These are phyloP conservation scores for Spatulosminthurus flaviceps DNA, from an alignment of 2,888 invertebrate species.

Conservation along the genomic window DNA sequence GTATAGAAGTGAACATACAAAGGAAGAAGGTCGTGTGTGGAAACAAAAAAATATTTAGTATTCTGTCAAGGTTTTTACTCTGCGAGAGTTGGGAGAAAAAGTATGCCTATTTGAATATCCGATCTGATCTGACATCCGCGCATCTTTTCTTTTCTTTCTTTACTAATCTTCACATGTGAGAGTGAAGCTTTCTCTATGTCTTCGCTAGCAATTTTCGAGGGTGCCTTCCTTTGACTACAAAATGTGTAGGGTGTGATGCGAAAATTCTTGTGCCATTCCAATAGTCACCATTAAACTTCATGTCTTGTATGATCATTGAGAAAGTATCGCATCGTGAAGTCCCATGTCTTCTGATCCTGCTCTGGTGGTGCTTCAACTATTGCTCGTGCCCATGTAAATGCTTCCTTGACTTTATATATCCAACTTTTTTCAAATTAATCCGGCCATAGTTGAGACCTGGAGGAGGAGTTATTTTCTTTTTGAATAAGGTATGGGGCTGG, in stretches of 20 bases:
- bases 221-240: conserved; percentile 26
- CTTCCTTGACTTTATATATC: not conserved
- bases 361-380: too few relatives aligned
- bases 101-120: conserved; percentile 55
- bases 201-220: conserved; percentile 18
- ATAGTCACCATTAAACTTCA: conserved; percentile 18
- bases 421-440: too few relatives aligned
- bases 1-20: conserved; percentile 35
- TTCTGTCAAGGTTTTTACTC: conserved; percentile 36
- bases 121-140: conserved; percentile 56
- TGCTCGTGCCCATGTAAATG: not conserved
- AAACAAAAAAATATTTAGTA: conserved; percentile 39
- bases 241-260: conserved; percentile 16
- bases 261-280: conserved; percentile 29
- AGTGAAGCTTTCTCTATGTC: conserved; percentile 46
- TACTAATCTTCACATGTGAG: conserved; percentile 57
- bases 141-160: conserved; percentile 47
- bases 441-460: too few relatives aligned
- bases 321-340: too few relatives aligned
- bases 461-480: too few relatives aligned
- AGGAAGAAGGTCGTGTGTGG: conserved; percentile 26
- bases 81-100: conserved; percentile 35
- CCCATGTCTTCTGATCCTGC: too few relatives aligned
- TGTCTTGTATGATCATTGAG: not conserved
- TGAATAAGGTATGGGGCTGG: too few relatives aligned